Evolutionary conservation across 2,797 vertebrate species (phyloP).

Genomic region (Momotus momota): DNA sequence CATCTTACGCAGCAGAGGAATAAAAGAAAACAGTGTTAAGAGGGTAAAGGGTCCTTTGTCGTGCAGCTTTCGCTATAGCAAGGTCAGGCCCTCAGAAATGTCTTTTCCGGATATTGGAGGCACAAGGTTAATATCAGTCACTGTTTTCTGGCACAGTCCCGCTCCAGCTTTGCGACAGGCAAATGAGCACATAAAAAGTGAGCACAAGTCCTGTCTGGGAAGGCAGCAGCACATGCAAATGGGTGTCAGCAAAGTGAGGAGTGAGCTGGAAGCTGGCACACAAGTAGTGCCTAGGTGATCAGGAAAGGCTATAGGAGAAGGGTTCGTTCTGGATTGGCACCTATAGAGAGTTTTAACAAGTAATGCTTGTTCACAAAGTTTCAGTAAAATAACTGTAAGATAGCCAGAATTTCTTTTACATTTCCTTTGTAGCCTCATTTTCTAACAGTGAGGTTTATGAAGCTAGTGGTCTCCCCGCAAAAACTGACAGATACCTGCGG

Average conservation of each 20-base stretch:
- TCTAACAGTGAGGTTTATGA: background rate
- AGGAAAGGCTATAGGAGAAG: background rate
- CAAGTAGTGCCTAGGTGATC: background rate
- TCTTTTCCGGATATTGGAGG: background rate
- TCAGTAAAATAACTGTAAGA: background rate
- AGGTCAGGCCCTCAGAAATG: background rate
- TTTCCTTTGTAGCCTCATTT: background rate
- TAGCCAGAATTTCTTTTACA: background rate
- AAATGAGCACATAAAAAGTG: background rate
- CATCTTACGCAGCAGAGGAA: background rate
- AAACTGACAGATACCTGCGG: background rate
- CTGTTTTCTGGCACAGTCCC: background rate
- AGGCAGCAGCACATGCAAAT: background rate
- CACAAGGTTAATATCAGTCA: background rate
- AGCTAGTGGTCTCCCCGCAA: background rate
- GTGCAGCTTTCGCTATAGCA: fast-evolving
- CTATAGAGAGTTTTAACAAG: background rate
- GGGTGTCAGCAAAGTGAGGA: background rate
- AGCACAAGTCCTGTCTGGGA: background rate
- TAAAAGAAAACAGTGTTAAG: background rate
- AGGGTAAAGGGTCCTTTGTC: background rate
- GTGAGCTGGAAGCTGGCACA: background rate
- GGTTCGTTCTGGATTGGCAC: background rate
- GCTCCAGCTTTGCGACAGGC: background rate
- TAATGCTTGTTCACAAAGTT: background rate